Evolutionary conservation across 1,140 invertebrate species (phyloP), one percentile per base, ranked within the genome.

Genomic region (Cydia pomonella): DNA sequence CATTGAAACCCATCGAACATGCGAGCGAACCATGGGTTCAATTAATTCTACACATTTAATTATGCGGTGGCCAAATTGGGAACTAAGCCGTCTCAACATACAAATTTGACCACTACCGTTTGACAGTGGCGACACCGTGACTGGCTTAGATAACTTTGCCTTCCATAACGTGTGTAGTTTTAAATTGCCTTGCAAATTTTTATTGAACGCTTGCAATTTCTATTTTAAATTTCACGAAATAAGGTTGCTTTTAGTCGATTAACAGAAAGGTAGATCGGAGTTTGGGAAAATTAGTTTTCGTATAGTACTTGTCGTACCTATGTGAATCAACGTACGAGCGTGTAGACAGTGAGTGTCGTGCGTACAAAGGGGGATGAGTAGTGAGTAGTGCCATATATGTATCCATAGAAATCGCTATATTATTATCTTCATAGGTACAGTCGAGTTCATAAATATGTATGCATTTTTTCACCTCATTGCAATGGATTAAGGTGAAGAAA

Each of bases 271-370:
- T 59, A 23, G 18, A 59, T 59, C 1, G 21, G 21, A 23, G 29
- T 38, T 69, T 69, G n/a, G 12, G n/a, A 18, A 16, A 33, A 10
- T 33, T 69, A 18, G 29, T 41, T 25, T 13, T 63, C 62, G 13
- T 63, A 3, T 29, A 66, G 63, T 66, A 53, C n/a, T 53, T 13
- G 62, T 29, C 27, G 25, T 74, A n/a, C n/a, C n/a, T n/a, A 73
- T 72, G 78, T 84, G 82, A 85, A 86, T 86, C 79, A 82, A 84
- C 81, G 85, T 83, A 82, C 76, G 62, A n/a, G 62, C 23, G 62
- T 63, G 25, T 71, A 74, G 79, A 82, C 80, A 86, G 85, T 79
- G 86, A 88, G 88, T 89, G 83, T 77, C 81, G 85, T 85, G 87
- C 87, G 83, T 66, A 66, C 63, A 29, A 25, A n/a, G 16, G 63